Conservation (phyloP, 2,888 invertebrate genomes). For the Selenia dentaria region DNA sequence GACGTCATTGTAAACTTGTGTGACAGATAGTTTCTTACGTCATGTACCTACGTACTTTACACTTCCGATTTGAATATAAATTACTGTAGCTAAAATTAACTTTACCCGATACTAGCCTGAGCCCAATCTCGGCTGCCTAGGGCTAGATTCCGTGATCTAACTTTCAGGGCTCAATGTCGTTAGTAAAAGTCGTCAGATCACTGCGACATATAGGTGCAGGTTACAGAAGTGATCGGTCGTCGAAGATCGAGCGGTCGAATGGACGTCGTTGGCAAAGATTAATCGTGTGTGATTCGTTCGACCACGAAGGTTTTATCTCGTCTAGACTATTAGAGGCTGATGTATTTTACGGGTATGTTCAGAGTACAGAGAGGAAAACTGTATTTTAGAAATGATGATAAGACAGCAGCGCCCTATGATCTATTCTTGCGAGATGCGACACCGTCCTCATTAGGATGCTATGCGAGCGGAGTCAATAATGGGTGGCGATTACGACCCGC, state of each 20-base stretch:
- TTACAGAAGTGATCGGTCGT: slow-evolving; percentile 14
- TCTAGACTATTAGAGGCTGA: slow-evolving; percentile 33
- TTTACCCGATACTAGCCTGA: background rate
- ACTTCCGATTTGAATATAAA: background rate
- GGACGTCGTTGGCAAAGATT: slow-evolving; percentile 32
- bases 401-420: slow-evolving; percentile 37
- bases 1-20: slow-evolving; percentile 15
- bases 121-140: background rate
- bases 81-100: background rate
- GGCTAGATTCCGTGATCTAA: background rate
- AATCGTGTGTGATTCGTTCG: slow-evolving; percentile 34
- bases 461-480: slow-evolving; percentile 50
- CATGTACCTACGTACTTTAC: background rate
- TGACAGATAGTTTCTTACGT: slow-evolving; percentile 1
- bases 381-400: too few species aligned
- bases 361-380: too few species aligned
- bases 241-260: slow-evolving; percentile 25
- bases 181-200: slow-evolving; percentile 23
- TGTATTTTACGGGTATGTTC: too few species aligned
- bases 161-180: slow-evolving; percentile 24
- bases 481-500: slow-evolving; percentile 51
- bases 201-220: slow-evolving; percentile 15
- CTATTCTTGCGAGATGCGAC: slow-evolving; percentile 27
- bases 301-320: slow-evolving; percentile 45
- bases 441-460: slow-evolving; percentile 53